Evolutionary conservation across 1,140 invertebrate species (phyloP).

Genomic region (Periplaneta americana): DNA sequence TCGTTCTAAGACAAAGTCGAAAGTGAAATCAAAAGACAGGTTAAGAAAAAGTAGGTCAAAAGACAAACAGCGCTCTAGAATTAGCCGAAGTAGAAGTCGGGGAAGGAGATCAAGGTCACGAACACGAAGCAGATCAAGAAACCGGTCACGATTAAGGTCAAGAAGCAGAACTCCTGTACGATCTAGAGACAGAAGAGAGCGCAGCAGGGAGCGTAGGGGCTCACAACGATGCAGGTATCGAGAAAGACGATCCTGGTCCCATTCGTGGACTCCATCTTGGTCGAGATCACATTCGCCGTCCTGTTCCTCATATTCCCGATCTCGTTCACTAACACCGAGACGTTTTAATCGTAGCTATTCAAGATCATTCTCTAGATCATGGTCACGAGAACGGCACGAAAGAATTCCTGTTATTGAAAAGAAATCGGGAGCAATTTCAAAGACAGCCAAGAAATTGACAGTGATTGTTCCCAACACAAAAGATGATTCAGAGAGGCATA

Average conservation of each 20-base stretch:
- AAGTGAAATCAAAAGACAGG: constrained; percentile 22
- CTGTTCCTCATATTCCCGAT: constrained; percentile 27
- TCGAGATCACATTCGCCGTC: constrained; percentile 40
- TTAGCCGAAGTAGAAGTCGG: constrained; percentile 11
- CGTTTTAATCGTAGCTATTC: constrained; percentile 12
- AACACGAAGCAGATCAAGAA: constrained; percentile 28
- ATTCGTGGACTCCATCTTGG: constrained; percentile 40
- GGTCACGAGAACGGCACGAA: constrained; percentile 26
- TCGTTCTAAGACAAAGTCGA: constrained; percentile 1
- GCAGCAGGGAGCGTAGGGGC: constrained; percentile 30
- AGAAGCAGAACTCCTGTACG: constrained; percentile 31
- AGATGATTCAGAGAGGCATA: constrained; percentile 27
- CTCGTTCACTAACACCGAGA: constrained; percentile 31
- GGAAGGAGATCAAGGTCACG: constrained; percentile 25
- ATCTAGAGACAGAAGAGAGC: constrained; percentile 31
- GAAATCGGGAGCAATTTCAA: neutral
- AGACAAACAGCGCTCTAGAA: constrained; percentile 25
- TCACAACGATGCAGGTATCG: neutral
- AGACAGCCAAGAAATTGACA: constrained; percentile 18
- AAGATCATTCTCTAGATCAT: constrained; percentile 6
- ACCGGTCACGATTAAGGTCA: constrained; percentile 33
- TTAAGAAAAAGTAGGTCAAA: constrained; percentile 24
- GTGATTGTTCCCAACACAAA: constrained; percentile 22
- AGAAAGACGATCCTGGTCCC: constrained; percentile 23
- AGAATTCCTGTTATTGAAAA: constrained; percentile 10